Evolutionary conservation across 2,888 invertebrate species (phyloP), one percentile per base, ranked within the genome.

Genomic region (Catotricha subobsoleta): DNA sequence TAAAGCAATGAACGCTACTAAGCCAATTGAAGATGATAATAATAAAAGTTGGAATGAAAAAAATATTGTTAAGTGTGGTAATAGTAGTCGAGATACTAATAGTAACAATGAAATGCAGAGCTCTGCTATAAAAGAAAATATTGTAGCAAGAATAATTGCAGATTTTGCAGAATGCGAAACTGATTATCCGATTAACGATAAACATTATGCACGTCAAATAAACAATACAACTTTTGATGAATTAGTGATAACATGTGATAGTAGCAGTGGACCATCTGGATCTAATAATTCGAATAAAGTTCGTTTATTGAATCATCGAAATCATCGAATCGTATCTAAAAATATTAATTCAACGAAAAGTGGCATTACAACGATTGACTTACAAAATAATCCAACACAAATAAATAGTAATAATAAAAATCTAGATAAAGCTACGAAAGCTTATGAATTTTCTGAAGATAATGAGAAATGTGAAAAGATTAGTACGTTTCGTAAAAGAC

Each of bases 371-470:
- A 60, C 58, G 2, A 52, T 59, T 9, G 59, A 59, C 40, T 41
- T 58, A 15, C 27, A 30, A 33, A 15, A 15, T 10, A 13, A 37
- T 3, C 25, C 37, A 15, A 19, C 36, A 31, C 16, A 36, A 19
- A 21, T 28, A n/a, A 28, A 28, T 39, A 29, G 30, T n/a, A 36
- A 47, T 44, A 49, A 34, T 21, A 40, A 28, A 44, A 49, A 18
- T 46, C 52, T 19, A 47, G 51, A 37, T 45, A 55, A 60, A 53
- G 79, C 75, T 1, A 81, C 74, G 53, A 77, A 79, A 62, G 79
- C 83, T 0, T 86, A 87, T 56, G 86, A 86, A 55, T 86, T 86
- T 53, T 82, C 77, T 1, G 86, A 86, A 51, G 86, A 86, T 50
- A 71, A 76, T 6, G 81, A 81, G 49, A 82, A 82, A 48, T 83